Conservation (phyloP, 2,113 vertebrate genomes). For the Pseudolaguvia tuberculata region DNA sequence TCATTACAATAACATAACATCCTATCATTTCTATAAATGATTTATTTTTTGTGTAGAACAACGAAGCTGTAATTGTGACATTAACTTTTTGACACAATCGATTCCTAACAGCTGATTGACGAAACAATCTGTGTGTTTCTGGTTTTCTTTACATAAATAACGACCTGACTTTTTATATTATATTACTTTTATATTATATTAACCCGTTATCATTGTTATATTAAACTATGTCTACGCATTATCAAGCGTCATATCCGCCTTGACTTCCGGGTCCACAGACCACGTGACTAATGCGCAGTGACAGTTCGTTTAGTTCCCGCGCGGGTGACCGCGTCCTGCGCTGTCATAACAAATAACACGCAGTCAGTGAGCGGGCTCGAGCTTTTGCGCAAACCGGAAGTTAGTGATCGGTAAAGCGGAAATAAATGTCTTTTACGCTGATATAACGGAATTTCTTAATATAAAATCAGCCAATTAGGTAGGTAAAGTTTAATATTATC, state of each 20-base stretch:
- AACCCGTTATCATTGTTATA: background rate
- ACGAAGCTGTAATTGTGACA: background rate
- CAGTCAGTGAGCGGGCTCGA: background rate
- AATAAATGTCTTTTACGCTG: background rate
- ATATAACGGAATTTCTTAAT: background rate
- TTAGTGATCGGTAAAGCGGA: background rate
- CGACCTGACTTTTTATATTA: too few relatives aligned
- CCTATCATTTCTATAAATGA: background rate
- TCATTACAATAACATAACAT: background rate
- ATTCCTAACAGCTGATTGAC: background rate
- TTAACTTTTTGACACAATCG: background rate
- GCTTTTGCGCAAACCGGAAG: background rate
- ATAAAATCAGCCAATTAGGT: background rate
- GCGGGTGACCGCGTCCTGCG: constrained; percentile 2
- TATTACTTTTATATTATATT: too few relatives aligned
- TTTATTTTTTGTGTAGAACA: background rate
- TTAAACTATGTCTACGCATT: too few relatives aligned
- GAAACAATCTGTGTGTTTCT: too few relatives aligned
- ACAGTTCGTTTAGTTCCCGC: constrained; percentile 22
- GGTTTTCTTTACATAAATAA: background rate
- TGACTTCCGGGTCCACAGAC: background rate
- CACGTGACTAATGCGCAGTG: background rate
- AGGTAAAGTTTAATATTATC: background rate
- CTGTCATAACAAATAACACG: constrained; percentile 16
- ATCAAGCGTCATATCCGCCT: constrained; percentile 4